Conservation (phyloP, 2,797 vertebrate genomes). For the Cygnus olor region DNA sequence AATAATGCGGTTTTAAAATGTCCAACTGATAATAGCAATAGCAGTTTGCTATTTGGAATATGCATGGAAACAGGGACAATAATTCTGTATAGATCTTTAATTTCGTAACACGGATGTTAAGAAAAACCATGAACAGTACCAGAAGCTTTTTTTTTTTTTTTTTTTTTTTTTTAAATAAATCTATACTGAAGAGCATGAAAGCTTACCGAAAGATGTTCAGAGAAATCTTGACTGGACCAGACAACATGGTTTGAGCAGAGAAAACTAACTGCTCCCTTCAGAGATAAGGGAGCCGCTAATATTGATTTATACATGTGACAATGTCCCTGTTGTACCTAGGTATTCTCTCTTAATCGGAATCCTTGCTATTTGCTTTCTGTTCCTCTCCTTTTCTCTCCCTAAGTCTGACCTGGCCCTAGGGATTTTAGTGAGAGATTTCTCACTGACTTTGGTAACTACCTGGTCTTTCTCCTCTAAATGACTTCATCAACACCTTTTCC, state of each 20-base stretch:
- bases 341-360: background rate
- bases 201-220: background rate
- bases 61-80: background rate
- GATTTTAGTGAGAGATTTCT: background rate
- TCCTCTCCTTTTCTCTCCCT: background rate
- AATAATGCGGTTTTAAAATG: conserved; percentile 63
- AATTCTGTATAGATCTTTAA: background rate
- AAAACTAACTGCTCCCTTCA: background rate
- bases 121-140: background rate
- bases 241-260: background rate
- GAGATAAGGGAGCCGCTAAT: background rate
- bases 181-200: background rate
- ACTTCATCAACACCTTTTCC: background rate
- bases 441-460: background rate
- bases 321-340: background rate
- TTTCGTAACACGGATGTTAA: background rate
- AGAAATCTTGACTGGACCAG: background rate
- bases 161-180: background rate
- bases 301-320: background rate
- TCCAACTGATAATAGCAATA: conserved; percentile 36
- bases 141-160: background rate
- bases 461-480: background rate
- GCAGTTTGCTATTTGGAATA: conserved; percentile 9
- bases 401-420: background rate
- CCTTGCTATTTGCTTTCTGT: background rate